Base-by-base conservation (phyloP, 2,888 invertebrate species). In the Beris morrisii region DNA sequence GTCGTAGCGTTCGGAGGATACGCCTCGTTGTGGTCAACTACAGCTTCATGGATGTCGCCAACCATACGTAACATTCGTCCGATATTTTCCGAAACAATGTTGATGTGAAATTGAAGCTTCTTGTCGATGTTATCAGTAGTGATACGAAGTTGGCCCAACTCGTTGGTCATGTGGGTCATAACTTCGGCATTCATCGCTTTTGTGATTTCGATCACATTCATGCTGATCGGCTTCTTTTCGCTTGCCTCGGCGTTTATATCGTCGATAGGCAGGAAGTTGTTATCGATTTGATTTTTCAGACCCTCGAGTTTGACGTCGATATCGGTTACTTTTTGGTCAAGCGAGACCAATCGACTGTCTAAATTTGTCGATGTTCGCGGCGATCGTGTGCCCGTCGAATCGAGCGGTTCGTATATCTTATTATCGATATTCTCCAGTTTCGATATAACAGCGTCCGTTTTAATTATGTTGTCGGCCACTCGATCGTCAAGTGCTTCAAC, bases 221-320 rank as follows among this genome's bases (percentile, higher is more conserved):
- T 87, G 76, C 91, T 91, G 56, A 92, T 86, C 2, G 92, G 91
- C 75, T 92, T 92, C 81, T 91, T 92, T 79, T 93, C 93, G 74
- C 92, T 92, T 0, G 92, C 92, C 78, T 92, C 92, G 1, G 90
- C 92, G 74, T 92, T 92, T 69, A 92, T 90, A 74, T 93, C 93
- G 75, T 93, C 93, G 13, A 86, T 86, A 65, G 90, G 89, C 67
- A 92, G 81, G 74, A 91, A 89, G 77, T 92, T 92, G 74, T 86
- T 90, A 75, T 93, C 93, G 72, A 93, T 85, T 79, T 93, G 92
- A 75, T 88, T 91, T 77, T 92, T 93, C 64, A 93, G 81, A 46
- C 87, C 87, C 68, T 88, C 88, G 70, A 93, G 79, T 79, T 91
- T 93, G 9, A 86, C 83, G 77, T 93, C 93, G 73, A 93, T 93